These are phyloP conservation scores for Exocentrus adspersus DNA, from an alignment of 2,888 invertebrate genomes.

Conservation along the genomic window DNA sequence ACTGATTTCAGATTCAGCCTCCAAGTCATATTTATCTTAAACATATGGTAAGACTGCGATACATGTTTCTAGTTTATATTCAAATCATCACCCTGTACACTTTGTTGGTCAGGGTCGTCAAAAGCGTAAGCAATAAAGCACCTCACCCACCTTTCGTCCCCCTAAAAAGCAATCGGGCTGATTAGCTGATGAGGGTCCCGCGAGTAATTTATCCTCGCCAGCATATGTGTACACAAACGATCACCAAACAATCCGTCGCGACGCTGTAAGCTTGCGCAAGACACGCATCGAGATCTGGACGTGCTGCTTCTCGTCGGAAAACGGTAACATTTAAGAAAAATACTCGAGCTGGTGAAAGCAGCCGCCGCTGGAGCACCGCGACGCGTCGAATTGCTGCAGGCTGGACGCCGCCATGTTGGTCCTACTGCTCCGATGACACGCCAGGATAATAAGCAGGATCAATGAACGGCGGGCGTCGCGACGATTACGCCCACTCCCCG, in stretches of 20 bases:
- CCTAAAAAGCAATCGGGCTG: conserved; percentile 3
- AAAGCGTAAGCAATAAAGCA: not conserved
- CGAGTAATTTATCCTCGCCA: conserved; percentile 9
- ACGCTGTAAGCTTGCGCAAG: conserved; percentile 16
- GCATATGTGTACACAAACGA: conserved; percentile 22
- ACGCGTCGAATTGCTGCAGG: conserved; percentile 24
- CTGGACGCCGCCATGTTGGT: conserved; percentile 48
- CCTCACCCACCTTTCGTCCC: not conserved
- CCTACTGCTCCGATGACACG: conserved; percentile 38
- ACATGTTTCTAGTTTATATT: no score
- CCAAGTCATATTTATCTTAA: no score
- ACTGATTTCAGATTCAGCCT: no score
- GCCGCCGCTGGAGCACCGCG: conserved; percentile 7
- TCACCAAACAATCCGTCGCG: conserved; percentile 6
- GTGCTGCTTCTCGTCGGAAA: not conserved
- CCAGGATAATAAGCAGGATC: conserved; percentile 47
- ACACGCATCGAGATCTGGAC: conserved; percentile 3
- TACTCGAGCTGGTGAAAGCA: conserved; percentile 2
- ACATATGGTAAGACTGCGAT: no score
- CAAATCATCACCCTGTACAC: no score
- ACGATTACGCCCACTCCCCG: conserved; percentile 40
- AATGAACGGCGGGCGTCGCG: conserved; percentile 47
- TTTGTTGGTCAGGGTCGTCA: no score
- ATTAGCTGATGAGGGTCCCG: conserved; percentile 2
- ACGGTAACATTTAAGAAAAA: conserved; percentile 13